A percentile compares a stretch with the other conserved stretches of the same genome.
These are phyloP conservation scores for Dione vanillae DNA, from an alignment of 2,888 invertebrate species.

Conservation along the genomic window DNA sequence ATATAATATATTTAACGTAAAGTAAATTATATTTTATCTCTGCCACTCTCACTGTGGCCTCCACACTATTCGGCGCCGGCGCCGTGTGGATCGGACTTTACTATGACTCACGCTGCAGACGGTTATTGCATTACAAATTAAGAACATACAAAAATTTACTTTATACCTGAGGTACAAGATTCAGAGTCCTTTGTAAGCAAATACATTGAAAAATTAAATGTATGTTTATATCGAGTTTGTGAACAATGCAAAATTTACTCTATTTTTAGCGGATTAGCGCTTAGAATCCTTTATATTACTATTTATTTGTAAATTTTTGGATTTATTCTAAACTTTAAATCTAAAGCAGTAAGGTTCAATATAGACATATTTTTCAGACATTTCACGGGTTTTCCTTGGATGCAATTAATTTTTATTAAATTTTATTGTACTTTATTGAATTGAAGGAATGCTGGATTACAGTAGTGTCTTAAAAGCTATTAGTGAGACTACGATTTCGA, in stretches of 20 bases:
- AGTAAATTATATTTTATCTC: conserved; percentile 3
- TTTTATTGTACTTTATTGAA: conserved; percentile 32
- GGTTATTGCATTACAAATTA: conserved; percentile 50
- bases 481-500: not conserved
- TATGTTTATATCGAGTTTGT: conserved; percentile 13
- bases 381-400: conserved; percentile 33
- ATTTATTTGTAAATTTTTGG: not conserved
- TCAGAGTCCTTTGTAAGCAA: not conserved
- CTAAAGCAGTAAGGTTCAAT: not conserved
- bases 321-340: not conserved
- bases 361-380: not conserved
- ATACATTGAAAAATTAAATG: conserved; percentile 9
- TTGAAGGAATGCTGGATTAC: conserved; percentile 17
- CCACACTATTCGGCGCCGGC: conserved; percentile 51
- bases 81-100: conserved; percentile 68
- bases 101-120: conserved; percentile 73
- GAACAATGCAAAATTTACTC: conserved; percentile 8
- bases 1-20: not conserved
- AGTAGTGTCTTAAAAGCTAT: conserved; percentile 2
- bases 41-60: conserved; percentile 30
- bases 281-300: not conserved
- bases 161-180: not conserved
- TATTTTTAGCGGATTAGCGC: not conserved
- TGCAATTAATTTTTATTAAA: conserved; percentile 34
- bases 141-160: conserved; percentile 8